Evolutionary conservation across 1,140 invertebrate species (phyloP), one percentile per base, ranked within the genome.

Genomic region (Mesaphorura yosii): DNA sequence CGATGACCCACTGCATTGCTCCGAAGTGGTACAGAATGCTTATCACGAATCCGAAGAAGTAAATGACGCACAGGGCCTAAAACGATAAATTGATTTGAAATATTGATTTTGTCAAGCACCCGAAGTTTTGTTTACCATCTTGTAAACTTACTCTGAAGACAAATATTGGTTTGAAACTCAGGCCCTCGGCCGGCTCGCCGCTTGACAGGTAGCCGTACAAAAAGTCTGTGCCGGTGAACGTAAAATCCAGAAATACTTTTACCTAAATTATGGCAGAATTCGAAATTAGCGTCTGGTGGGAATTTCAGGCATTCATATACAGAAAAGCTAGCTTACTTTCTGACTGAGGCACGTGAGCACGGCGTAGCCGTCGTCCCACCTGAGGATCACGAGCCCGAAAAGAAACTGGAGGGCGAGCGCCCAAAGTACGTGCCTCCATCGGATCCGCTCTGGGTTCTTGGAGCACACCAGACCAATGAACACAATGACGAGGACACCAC

Each of bases 21-120:
- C 89, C 90, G 67, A 80, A 77, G 69, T 91, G 90, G 69, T 88
- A 93, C 12, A 94, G 69, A 12, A 95, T 76, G 64, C 87, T 83
- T 14, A 92, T 82, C 53, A 86, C 70, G 67, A 91, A 88, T 64
- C 85, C 85, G 65, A 94, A 85, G 74, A 92, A 94, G 70, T 88
- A 88, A 44, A 94, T 88, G 0, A 90, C 85, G 1, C 87, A 80
- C 17, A 92, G 69, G 1, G 80, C 75, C 85, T 88, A 67, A 40
- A 75, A 61, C 45, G 51, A 47, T 60, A 60, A 42, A 12, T 42
- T 40, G 31, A n/a, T 40, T 37, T 37, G 3, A 23, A 46, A 10
- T 48, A 29, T 45, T 3, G n/a, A 20, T n/a, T n/a, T n/a, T n/a
- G n/a, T n/a, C n/a, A n/a, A n/a, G n/a, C n/a, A n/a, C n/a, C n/a